These are phyloP conservation scores for Priocnemis perturbator DNA, from an alignment of 2,888 invertebrate species.

Conservation along the genomic window DNA sequence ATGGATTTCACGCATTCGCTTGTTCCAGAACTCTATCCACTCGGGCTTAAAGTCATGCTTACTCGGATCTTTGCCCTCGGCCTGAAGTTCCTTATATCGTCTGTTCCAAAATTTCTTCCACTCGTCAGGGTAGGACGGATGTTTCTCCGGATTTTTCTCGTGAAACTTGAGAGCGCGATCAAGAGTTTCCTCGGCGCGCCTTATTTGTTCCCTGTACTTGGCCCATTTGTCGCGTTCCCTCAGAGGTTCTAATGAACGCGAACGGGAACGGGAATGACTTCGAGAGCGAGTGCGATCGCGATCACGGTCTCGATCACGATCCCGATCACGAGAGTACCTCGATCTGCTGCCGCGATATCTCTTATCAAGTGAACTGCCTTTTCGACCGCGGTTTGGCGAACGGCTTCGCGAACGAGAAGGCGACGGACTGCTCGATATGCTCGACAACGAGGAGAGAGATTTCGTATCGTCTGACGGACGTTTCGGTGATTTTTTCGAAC, in stretches of 20 bases:
- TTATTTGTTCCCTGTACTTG: slow-evolving; percentile 75
- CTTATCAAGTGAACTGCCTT: slow-evolving; percentile 35
- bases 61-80: slow-evolving; percentile 84
- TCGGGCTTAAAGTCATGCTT: slow-evolving; percentile 92
- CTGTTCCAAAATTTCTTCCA: slow-evolving; percentile 94
- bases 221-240: slow-evolving; percentile 78
- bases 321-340: slow-evolving; percentile 68
- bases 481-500: slow-evolving; percentile 52
- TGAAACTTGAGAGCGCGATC: slow-evolving; percentile 83
- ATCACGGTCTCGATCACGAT: slow-evolving; percentile 31
- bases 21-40: slow-evolving; percentile 92
- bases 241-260: slow-evolving; percentile 64
- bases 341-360: slow-evolving; percentile 58
- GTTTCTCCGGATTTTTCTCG: slow-evolving; percentile 91
- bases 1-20: slow-evolving; percentile 87
- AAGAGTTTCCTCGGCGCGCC: slow-evolving; percentile 77
- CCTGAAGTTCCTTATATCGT: slow-evolving; percentile 87
- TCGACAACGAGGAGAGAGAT: slow-evolving; percentile 77
- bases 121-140: slow-evolving; percentile 91
- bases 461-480: slow-evolving; percentile 71
- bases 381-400: slow-evolving; percentile 53
- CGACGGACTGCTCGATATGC: slow-evolving; percentile 76
- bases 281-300: slow-evolving; percentile 63
- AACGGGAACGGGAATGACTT: slow-evolving; percentile 50
- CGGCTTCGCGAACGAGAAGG: slow-evolving; percentile 70